A percentile compares a stretch with the other conserved stretches of the same genome.
phyloP scores from a whole-genome alignment of 2,888 invertebrate species.

The Dorcus hopei region DNA sequence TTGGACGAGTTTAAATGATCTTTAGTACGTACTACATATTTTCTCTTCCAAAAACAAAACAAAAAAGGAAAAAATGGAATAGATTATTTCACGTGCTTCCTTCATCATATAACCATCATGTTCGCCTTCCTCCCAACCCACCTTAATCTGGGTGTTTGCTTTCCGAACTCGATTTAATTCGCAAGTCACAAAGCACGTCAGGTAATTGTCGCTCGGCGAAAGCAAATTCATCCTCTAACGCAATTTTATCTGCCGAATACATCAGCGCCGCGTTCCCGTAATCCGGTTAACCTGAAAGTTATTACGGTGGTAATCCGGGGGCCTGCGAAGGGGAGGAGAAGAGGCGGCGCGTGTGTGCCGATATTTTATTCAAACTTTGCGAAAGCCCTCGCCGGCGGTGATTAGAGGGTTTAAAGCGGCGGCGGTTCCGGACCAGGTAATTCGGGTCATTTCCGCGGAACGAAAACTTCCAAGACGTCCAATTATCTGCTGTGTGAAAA shows the following conservation, averaged over 20 bases:
- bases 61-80: too few species aligned
- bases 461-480: constrained; percentile 23
- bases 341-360: background rate
- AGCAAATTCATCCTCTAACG: background rate
- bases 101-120: too few species aligned
- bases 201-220: too few species aligned
- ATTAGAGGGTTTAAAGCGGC: constrained; percentile 21
- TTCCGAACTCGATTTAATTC: too few species aligned
- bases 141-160: too few species aligned
- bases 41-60: too few species aligned
- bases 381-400: constrained; percentile 17
- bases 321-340: background rate
- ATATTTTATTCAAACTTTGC: constrained; percentile 22
- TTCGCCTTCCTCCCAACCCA: too few species aligned
- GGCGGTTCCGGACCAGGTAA: constrained; percentile 19
- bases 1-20: too few species aligned
- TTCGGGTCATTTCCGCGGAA: constrained; percentile 23
- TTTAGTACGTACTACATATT: too few species aligned
- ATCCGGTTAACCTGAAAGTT: constrained; percentile 3
- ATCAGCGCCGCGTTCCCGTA: background rate
- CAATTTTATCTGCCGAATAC: constrained; percentile 1
- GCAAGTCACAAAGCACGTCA: too few species aligned
- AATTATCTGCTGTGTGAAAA: constrained; percentile 20
- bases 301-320: background rate
- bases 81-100: too few species aligned